Percentiles rank a stretch among this genome's conserved stretches.
phyloP scores from a whole-genome alignment of 2,797 vertebrate species.

The Peromyscus melanophrys region DNA sequence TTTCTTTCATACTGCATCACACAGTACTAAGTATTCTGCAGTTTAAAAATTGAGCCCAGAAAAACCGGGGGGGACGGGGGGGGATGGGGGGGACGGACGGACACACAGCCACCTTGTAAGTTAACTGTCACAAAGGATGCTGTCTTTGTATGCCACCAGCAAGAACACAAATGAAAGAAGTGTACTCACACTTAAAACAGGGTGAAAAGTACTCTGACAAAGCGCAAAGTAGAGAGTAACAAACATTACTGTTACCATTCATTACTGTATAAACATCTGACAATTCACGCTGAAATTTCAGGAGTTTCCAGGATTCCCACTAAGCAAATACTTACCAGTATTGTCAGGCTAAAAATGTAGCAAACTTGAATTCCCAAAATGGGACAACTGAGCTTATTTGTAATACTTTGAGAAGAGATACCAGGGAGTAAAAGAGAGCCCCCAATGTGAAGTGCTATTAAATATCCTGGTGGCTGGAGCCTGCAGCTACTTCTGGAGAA shows the following conservation, averaged over 20 bases:
- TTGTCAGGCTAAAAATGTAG: conserved; percentile 69
- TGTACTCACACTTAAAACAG: conserved; percentile 75
- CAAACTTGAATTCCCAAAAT: conserved; percentile 65
- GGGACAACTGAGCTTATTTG: conserved; percentile 62
- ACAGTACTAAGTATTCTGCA: conserved; percentile 63
- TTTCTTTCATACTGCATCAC: conserved; percentile 33
- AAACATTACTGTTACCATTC: conserved; percentile 35
- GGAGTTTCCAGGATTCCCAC: conserved; percentile 68
- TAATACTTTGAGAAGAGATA: conserved; percentile 80
- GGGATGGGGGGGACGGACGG: no score
- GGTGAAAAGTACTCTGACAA: conserved; percentile 63
- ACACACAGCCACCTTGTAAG: conserved; percentile 63
- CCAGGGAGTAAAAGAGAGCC: conserved; percentile 51
- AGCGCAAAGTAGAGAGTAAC: conserved; percentile 76
- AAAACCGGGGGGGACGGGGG: neutral
- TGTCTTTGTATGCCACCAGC: neutral
- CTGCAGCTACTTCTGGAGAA: conserved; percentile 70
- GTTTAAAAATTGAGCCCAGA: conserved; percentile 60
- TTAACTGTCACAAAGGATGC: conserved; percentile 50
- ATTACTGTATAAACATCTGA: conserved; percentile 4
- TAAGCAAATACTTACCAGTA: conserved; percentile 43
- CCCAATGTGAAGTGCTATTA: conserved; percentile 65
- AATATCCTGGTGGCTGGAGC: conserved; percentile 63
- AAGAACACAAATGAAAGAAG: conserved; percentile 72
- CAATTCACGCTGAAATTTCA: conserved; percentile 59